Conservation (phyloP, 2,888 invertebrate species). For the Rosalia funebris region DNA sequence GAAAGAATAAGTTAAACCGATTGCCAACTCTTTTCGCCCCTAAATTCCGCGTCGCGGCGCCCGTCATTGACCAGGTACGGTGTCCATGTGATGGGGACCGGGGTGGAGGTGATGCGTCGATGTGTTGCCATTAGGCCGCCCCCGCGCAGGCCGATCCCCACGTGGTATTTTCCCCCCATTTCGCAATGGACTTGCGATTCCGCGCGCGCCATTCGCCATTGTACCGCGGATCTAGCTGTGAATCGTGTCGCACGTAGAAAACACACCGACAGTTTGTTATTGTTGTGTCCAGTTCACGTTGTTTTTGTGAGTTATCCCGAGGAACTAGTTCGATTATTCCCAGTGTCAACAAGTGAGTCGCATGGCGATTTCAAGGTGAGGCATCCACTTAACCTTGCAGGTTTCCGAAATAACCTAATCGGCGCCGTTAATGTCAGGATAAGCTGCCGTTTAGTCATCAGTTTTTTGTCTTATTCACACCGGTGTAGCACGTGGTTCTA, state of each 20-base stretch:
- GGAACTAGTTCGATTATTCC: constrained; percentile 8
- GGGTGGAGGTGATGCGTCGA: constrained; percentile 44
- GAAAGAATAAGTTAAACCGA: background rate
- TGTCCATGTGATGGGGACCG: constrained; percentile 50
- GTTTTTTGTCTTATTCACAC: background rate
- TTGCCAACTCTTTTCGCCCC: constrained; percentile 27
- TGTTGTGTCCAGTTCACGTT: constrained; percentile 33
- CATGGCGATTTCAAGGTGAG: constrained; percentile 59
- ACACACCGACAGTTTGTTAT: constrained; percentile 38
- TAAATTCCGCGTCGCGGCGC: constrained; percentile 43
- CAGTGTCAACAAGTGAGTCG: constrained; percentile 28
- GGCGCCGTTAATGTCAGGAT: no score
- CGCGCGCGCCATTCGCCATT: constrained; percentile 52
- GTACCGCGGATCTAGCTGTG: constrained; percentile 51
- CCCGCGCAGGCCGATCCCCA: constrained; percentile 54
- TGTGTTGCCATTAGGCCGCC: constrained; percentile 18
- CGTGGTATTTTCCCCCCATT: constrained; percentile 53
- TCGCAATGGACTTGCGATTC: constrained; percentile 44
- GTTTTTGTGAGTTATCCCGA: constrained; percentile 21
- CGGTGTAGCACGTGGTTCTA: background rate
- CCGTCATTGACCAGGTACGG: constrained; percentile 55
- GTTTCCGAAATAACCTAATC: no score
- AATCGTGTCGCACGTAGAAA: constrained; percentile 38
- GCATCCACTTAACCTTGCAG: background rate
- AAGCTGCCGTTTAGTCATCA: no score